Base-by-base conservation (phyloP, 2,113 vertebrate species). In the Herpailurus yagouaroundi region DNA sequence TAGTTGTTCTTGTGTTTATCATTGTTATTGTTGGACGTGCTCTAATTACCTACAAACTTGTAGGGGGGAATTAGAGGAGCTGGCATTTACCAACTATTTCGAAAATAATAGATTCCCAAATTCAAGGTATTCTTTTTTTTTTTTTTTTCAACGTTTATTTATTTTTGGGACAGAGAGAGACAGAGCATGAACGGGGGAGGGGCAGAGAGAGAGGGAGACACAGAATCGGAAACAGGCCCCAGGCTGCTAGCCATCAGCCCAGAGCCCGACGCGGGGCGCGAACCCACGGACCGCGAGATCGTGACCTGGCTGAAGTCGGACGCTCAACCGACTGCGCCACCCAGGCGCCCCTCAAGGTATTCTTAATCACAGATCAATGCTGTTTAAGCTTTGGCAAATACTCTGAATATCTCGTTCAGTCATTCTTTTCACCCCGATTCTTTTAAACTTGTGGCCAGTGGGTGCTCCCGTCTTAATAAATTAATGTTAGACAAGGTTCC, bases 381-480 rank as follows among this genome's bases (percentile, higher is more conserved):
- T 85, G 25, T 45, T 96, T 66, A 66, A 66, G 57, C 29, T 90
- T 76, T 92, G 74, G 50, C 45, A 80, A 16, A 41, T 13, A 79
- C 13, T 10, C 19, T 27, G 7, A 64, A 23, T 48, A 91, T 92
- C 88, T 57, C 68, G 48, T 79, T 94, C 18, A 76, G 33, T 79
- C n/a, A 57, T 31, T 89, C 25, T 63, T 96, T 91, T 89, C 10
- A 60, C 8, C n/a, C 52, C 31, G 50, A 52, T 2, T 97, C 50
- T 89, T 94, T 89, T 52, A 7, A 60, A n/a, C 25, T 69, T 95
- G 81, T 80, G 89, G 23, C 41, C 84, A 9, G 48, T 63, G 38
- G 77, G 87, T 33, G 0, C 15, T 69, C 91, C 15, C 95, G 21
- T 96, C 4, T 12, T 83, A 81, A 81, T 83, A 96, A 96, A 94